A percentile compares a stretch with the other conserved stretches of the same genome.
Evolutionary conservation across 2,113 vertebrate species (phyloP).

Genomic region (Rhagologus leucostigma): DNA sequence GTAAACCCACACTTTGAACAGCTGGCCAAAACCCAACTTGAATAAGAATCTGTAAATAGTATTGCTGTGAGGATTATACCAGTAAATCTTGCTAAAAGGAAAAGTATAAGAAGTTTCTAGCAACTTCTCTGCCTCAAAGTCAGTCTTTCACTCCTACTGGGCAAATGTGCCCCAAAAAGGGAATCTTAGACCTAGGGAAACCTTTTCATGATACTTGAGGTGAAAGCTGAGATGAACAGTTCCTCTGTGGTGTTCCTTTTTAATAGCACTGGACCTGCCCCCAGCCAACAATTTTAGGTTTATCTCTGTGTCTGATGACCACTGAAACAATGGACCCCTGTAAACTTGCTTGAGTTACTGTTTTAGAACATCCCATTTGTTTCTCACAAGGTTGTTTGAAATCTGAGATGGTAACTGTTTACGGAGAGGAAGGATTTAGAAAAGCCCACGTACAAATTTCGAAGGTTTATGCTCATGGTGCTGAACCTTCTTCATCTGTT

Average conservation of each 20-base stretch:
- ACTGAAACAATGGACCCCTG: not conserved
- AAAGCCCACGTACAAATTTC: not conserved
- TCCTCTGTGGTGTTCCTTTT: not conserved
- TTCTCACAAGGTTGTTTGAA: not conserved
- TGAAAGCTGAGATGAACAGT: not conserved
- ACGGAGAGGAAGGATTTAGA: not conserved
- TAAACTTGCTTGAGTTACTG: not conserved
- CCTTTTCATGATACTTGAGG: not conserved
- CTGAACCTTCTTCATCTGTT: not conserved
- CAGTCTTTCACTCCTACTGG: not conserved
- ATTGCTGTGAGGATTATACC: not conserved
- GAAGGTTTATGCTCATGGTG: not conserved
- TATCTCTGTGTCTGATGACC: not conserved
- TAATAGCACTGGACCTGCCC: not conserved
- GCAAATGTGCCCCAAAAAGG: not conserved
- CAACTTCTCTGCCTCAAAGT: not conserved
- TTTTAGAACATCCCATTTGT: not conserved
- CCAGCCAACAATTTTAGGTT: not conserved
- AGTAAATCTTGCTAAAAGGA: not conserved
- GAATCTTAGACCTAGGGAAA: not conserved
- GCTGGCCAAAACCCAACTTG: not conserved
- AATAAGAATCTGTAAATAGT: not conserved
- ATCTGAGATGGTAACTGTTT: not conserved
- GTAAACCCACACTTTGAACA: not conserved
- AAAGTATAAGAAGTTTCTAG: not conserved